Evolutionary conservation across 2,113 vertebrate species (phyloP).

Genomic region (Rhinolophus sinicus): DNA sequence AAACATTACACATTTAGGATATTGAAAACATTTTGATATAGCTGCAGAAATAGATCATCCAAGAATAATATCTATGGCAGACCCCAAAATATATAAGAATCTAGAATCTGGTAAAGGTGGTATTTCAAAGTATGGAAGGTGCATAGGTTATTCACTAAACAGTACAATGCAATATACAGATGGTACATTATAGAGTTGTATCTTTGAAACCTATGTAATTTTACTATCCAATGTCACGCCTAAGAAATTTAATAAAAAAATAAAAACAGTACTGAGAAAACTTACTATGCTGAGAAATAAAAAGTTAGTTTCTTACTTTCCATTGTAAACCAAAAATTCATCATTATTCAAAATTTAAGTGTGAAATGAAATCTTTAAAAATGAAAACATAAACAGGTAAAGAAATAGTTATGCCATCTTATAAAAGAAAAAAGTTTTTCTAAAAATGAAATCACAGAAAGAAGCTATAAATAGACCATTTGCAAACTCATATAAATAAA

Average conservation of each 20-base stretch:
- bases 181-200: too few species aligned
- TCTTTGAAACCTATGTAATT: too few species aligned
- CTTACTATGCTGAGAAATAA: not conserved
- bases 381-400: not conserved
- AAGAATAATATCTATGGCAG: not conserved
- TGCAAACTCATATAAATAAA: not conserved
- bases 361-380: not conserved
- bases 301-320: not conserved
- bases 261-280: not conserved
- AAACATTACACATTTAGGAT: not conserved
- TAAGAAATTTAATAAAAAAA: too few species aligned
- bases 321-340: not conserved
- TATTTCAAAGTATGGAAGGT: not conserved
- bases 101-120: not conserved
- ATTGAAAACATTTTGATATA: not conserved
- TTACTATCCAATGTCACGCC: too few species aligned
- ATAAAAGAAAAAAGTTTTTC: not conserved
- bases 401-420: not conserved
- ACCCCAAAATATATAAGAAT: not conserved
- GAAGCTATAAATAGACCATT: not conserved
- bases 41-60: not conserved
- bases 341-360: not conserved
- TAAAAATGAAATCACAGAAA: not conserved
- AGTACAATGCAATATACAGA: not conserved
- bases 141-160: not conserved